Evolutionary conservation across 2,113 vertebrate species (phyloP), one percentile per base, ranked within the genome.

Genomic region (Austrofundulus limnaeus): DNA sequence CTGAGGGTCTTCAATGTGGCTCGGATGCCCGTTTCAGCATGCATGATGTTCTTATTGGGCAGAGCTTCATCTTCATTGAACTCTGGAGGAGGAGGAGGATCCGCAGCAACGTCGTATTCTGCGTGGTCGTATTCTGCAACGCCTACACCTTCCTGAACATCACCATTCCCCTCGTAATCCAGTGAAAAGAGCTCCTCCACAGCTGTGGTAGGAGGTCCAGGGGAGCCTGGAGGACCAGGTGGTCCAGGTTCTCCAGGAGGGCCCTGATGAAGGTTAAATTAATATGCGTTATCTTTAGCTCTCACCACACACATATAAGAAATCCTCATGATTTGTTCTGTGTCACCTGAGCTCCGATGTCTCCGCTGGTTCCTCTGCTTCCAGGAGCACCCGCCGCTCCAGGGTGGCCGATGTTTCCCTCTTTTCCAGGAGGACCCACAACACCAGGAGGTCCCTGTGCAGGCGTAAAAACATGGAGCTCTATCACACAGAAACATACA

Each of bases 301-400:
- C 20, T 17, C 41, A 43, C 14, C 16, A 43, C 14, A 43, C 17
- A 43, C 41, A 2, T 15, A 43, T 43, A 5, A 45, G 9, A 45
- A 45, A 45, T 13, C n/a, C 19, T 47, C 20, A 13, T 15, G 21
- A 16, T 19, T 37, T 15, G 19, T 14, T 23, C 0, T 11, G 12
- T 37, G 53, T 91, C 88, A 98, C 98, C 94, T 96, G 94, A 48
- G 90, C 94, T 46, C 98, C 98, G 1, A 95, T 68, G 78, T 99
- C 98, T 74, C 98, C 98, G 2, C 87, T 56, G 50, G 82, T 83
- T 31, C 98, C 98, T 62, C 98, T 93, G 50, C 93, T 90, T 67
- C 98, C 98, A 25, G 98, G 98, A 77, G 96, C 89, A 0, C 98
- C 98, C 70, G 90, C 67, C 14, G 97, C 94, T 61, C 98, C 98